phyloP scores from a whole-genome alignment of 2,888 invertebrate genomes.

The Anticlea derivata region DNA sequence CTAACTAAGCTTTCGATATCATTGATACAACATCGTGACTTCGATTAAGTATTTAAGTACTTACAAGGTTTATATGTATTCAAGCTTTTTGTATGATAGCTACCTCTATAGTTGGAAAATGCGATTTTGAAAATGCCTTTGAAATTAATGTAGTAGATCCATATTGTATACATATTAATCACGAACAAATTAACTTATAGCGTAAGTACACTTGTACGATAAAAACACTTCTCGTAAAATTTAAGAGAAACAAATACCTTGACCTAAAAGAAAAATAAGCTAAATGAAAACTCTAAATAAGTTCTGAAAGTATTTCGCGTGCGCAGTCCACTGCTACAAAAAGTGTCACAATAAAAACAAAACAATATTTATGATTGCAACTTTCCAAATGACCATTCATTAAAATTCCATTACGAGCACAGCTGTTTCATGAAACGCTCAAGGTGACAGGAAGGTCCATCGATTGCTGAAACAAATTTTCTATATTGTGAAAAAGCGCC shows the following conservation, averaged over 20 bases:
- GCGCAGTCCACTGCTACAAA: constrained; percentile 3
- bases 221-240: not conserved
- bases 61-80: too few relatives aligned
- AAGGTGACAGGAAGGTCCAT: constrained; percentile 39
- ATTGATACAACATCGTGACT: too few relatives aligned
- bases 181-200: too few relatives aligned
- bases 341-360: constrained; percentile 10
- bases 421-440: constrained; percentile 29
- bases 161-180: too few relatives aligned
- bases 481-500: constrained; percentile 26
- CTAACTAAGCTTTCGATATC: not conserved
- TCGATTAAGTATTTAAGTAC: too few relatives aligned
- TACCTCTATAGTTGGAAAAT: too few relatives aligned
- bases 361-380: constrained; percentile 28
- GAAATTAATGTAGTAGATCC: too few relatives aligned
- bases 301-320: constrained; percentile 6
- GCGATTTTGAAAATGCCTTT: too few relatives aligned
- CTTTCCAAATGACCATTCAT: constrained; percentile 33
- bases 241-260: not conserved
- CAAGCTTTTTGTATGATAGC: too few relatives aligned
- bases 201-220: too few relatives aligned
- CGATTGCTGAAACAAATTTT: constrained; percentile 33
- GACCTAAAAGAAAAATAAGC: not conserved
- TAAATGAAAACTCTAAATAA: not conserved
- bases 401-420: constrained; percentile 33